These are phyloP conservation scores for Drosophila orosa DNA, from an alignment of 1,140 invertebrate genomes.

Conservation along the genomic window DNA sequence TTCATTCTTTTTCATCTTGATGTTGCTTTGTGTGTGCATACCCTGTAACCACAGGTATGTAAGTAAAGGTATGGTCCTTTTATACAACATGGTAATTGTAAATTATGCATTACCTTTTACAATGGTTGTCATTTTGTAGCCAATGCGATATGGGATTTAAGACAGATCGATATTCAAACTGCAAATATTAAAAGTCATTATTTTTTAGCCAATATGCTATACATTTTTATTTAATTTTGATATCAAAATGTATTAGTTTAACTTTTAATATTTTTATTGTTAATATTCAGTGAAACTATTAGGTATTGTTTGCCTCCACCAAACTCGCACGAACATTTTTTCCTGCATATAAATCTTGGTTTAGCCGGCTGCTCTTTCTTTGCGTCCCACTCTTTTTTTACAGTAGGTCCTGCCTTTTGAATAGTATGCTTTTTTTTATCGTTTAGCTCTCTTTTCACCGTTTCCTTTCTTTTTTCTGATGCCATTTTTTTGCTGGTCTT, in stretches of 20 bases:
- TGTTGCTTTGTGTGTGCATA: slow-evolving; percentile 33
- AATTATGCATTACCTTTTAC: not conserved
- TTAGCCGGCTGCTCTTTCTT: slow-evolving; percentile 69
- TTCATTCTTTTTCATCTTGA: slow-evolving; percentile 45
- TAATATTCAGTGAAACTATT: not conserved
- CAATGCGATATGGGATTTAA: not conserved
- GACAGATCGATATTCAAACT: not conserved
- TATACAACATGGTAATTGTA: not conserved
- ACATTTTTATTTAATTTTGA: no score
- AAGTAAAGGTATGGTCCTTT: not conserved
- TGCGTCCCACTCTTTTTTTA: slow-evolving; percentile 21
- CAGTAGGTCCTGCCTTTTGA: slow-evolving; percentile 53
- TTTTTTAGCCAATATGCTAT: not conserved
- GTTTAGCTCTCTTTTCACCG: slow-evolving; percentile 38
- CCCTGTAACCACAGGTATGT: slow-evolving; percentile 44
- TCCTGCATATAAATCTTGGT: slow-evolving; percentile 81
- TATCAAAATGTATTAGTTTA: not conserved
- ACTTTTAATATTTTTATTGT: not conserved
- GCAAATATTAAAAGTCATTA: not conserved
- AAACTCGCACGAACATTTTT: slow-evolving; percentile 21
- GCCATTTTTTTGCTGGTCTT: slow-evolving; percentile 24
- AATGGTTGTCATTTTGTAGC: not conserved
- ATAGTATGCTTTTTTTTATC: slow-evolving; percentile 55
- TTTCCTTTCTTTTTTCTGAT: slow-evolving; percentile 49
- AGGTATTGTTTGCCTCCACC: slow-evolving; percentile 9